Conservation (phyloP, 1,140 invertebrate genomes). For the Drosophila insularis region DNA sequence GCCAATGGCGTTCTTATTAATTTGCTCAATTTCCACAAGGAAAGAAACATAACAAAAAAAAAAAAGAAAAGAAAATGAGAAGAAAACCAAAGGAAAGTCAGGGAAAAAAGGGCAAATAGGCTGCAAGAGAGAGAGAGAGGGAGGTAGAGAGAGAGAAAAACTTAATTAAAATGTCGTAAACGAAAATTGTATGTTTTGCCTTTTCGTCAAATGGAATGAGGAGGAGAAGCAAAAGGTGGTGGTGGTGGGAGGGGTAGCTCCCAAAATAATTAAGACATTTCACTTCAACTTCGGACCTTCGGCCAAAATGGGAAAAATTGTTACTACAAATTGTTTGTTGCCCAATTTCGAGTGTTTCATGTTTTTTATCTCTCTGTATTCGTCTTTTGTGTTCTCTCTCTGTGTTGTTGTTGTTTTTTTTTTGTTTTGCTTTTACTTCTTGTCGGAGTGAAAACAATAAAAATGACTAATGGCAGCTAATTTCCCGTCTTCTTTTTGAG, state of each 20-base stretch:
- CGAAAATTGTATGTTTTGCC: conserved; percentile 76
- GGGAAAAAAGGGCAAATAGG: conserved; percentile 12
- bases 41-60: background rate
- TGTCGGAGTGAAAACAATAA: conserved; percentile 76
- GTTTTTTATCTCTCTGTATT: conserved; percentile 30
- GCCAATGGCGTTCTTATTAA: conserved; percentile 79
- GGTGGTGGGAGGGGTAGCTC: conserved; percentile 48
- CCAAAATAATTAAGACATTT: conserved; percentile 81
- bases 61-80: conserved; percentile 23
- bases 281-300: conserved; percentile 45
- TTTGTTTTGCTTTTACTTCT: conserved; percentile 31
- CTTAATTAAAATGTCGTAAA: conserved; percentile 81
- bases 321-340: conserved; percentile 78
- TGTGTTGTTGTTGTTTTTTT: conserved; percentile 2
- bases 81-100: conserved; percentile 7
- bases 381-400: conserved; percentile 26
- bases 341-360: conserved; percentile 60
- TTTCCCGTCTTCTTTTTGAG: conserved; percentile 61
- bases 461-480: conserved; percentile 81
- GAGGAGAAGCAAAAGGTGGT: background rate
- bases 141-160: conserved; percentile 58
- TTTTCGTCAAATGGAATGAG: conserved; percentile 15
- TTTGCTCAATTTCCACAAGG: conserved; percentile 74
- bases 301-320: conserved; percentile 70
- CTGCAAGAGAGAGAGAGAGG: conserved; percentile 5